Evolutionary conservation across 2,888 invertebrate species (phyloP).

Genomic region (Thymelicus sylvestris): DNA sequence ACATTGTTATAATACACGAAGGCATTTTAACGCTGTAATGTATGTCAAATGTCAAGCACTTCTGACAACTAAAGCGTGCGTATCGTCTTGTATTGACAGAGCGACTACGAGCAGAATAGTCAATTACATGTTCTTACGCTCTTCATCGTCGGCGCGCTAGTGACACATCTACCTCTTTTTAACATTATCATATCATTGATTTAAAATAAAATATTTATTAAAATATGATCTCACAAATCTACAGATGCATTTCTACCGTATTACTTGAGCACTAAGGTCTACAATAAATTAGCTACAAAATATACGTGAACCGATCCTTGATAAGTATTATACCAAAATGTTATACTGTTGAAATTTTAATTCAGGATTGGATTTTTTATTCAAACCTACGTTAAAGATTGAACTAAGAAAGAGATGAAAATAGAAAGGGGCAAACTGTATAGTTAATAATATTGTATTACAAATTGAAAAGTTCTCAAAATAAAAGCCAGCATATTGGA

Average conservation of each 20-base stretch:
- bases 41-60: too few relatives aligned
- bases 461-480: constrained; percentile 3
- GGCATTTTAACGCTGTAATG: too few relatives aligned
- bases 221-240: constrained; percentile 4
- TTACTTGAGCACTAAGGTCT: constrained; percentile 19
- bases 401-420: constrained; percentile 30
- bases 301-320: constrained; percentile 39
- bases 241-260: constrained; percentile 16
- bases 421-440: constrained; percentile 20
- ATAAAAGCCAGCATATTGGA: background rate
- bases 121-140: too few relatives aligned
- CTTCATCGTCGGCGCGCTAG: too few relatives aligned
- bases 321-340: constrained; percentile 8
- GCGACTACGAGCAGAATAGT: too few relatives aligned
- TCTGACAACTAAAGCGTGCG: too few relatives aligned
- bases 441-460: constrained; percentile 20
- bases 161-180: too few relatives aligned
- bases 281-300: constrained; percentile 19
- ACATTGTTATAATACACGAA: too few relatives aligned
- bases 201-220: background rate
- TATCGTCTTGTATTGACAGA: too few relatives aligned
- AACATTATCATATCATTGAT: too few relatives aligned
- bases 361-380: constrained; percentile 8
- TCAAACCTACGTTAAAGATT: constrained; percentile 18
- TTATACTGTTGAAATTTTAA: constrained; percentile 6